Evolutionary conservation across 2,797 vertebrate species (phyloP).

Genomic region (Hydrophis major): DNA sequence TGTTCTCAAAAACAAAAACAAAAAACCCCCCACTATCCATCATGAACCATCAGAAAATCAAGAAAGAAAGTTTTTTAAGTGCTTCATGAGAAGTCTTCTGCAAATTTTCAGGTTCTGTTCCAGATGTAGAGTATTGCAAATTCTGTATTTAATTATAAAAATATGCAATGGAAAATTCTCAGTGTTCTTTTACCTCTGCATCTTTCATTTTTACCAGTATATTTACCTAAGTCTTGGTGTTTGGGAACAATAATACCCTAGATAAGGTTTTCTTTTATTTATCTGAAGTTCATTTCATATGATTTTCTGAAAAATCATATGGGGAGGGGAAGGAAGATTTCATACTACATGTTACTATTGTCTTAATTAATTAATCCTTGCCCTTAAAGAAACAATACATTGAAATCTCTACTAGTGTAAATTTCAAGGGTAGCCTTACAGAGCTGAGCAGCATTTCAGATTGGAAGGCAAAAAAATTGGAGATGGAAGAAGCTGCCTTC

Average conservation of each 20-base stretch:
- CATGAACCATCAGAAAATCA: slow-evolving; percentile 10
- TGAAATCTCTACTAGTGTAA: not conserved
- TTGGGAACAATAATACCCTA: not conserved
- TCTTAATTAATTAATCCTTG: not conserved
- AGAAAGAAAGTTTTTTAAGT: not conserved
- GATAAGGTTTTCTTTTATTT: not conserved
- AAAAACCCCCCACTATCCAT: not conserved
- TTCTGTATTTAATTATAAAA: not conserved
- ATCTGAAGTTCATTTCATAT: not conserved
- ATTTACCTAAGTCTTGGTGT: not conserved
- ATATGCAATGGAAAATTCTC: not conserved
- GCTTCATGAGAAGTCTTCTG: not conserved
- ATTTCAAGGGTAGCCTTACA: not conserved
- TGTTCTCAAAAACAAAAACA: not conserved
- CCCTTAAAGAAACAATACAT: not conserved
- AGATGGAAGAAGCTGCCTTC: not conserved
- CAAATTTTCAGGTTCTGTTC: not conserved
- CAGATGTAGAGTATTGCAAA: not conserved
- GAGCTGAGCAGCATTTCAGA: not conserved
- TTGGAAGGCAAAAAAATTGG: not conserved
- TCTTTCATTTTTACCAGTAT: not conserved
- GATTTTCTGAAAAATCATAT: not conserved
- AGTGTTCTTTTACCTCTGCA: too few species aligned
- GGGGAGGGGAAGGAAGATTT: not conserved
- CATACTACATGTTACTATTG: not conserved